phyloP scores from a whole-genome alignment of 1,140 invertebrate genomes.

The Scaptomyza hsui region DNA sequence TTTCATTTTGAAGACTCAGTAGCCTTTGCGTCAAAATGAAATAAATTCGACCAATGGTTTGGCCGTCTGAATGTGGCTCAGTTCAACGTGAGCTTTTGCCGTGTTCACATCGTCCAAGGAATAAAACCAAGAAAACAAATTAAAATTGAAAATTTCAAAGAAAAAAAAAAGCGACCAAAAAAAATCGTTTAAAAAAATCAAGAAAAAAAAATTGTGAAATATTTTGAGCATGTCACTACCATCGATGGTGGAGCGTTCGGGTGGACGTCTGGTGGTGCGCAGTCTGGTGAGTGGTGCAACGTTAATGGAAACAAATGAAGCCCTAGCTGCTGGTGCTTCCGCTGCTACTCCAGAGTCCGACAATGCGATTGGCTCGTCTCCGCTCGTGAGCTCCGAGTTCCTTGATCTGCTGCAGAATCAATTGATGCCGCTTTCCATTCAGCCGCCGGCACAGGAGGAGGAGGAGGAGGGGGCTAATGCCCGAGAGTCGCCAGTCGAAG shows the following conservation, averaged over 20 bases:
- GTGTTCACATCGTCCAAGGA: slow-evolving; percentile 24
- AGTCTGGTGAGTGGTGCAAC: slow-evolving; percentile 85
- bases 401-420: slow-evolving; percentile 32
- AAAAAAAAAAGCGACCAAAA: background rate
- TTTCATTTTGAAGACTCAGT: slow-evolving; percentile 36
- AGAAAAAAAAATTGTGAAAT: background rate
- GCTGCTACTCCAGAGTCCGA: background rate
- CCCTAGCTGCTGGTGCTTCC: background rate
- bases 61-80: slow-evolving; percentile 18
- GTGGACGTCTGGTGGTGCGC: slow-evolving; percentile 85
- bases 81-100: slow-evolving; percentile 18
- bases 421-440: background rate
- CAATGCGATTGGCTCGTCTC: background rate
- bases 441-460: slow-evolving; percentile 1
- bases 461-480: background rate
- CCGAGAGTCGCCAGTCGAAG: slow-evolving; percentile 56
- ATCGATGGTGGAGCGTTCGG: slow-evolving; percentile 87
- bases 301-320: slow-evolving; percentile 11
- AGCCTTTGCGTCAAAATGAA: slow-evolving; percentile 40
- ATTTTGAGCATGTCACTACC: slow-evolving; percentile 85
- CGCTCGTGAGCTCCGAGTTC: slow-evolving; percentile 3
- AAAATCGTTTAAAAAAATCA: background rate
- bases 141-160: background rate
- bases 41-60: slow-evolving; percentile 32
- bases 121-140: slow-evolving; percentile 8